Evolutionary conservation across 1,140 invertebrate species (phyloP).

Genomic region (Dreissena rostriformis): DNA sequence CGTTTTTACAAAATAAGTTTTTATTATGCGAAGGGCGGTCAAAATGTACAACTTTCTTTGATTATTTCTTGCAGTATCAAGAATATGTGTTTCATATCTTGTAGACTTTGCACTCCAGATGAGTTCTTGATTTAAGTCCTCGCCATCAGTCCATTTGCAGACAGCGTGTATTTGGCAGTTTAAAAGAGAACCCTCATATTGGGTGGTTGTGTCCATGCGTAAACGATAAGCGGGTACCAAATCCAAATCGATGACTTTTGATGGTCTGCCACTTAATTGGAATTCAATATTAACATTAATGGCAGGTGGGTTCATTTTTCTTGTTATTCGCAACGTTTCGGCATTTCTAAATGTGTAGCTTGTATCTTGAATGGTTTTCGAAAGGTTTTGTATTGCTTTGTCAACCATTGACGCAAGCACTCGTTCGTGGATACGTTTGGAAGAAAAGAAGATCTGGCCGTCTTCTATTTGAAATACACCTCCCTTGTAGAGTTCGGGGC

Average conservation of each 20-base stretch:
- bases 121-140: background rate
- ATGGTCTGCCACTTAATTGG: background rate
- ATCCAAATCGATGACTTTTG: conserved; percentile 26
- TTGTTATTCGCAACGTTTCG: background rate
- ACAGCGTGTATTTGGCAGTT: conserved; percentile 30
- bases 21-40: conserved; percentile 3
- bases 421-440: conserved; percentile 15
- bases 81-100: background rate
- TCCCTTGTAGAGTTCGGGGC: conserved; percentile 13
- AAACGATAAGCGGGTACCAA: conserved; percentile 26
- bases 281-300: conserved; percentile 1
- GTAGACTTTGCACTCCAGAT: background rate
- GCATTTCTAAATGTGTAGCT: background rate
- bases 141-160: conserved; percentile 44
- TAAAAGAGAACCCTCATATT: background rate
- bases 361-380: background rate
- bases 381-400: background rate
- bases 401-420: conserved; percentile 42
- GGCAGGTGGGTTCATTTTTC: conserved; percentile 11
- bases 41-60: background rate
- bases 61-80: background rate
- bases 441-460: background rate
- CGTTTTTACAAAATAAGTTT: conserved; percentile 35
- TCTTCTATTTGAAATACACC: background rate
- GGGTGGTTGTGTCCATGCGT: background rate